Evolutionary conservation across 2,113 vertebrate genomes (phyloP).

Genomic region (Rattus rattus): DNA sequence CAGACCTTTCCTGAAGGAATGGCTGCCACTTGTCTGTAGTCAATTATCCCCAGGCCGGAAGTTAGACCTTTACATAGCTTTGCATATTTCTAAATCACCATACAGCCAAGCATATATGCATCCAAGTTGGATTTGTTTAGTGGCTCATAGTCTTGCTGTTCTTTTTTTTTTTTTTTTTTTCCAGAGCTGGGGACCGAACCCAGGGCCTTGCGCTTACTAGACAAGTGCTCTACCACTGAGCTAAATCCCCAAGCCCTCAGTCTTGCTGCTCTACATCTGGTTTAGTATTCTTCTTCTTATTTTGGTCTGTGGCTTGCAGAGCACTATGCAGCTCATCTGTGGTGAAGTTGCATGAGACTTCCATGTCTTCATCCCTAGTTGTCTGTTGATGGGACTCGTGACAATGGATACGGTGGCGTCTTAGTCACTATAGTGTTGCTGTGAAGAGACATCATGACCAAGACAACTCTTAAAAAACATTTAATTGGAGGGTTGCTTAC

Average conservation of each 20-base stretch:
- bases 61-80: background rate
- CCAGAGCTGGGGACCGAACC: too few species aligned
- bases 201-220: too few species aligned
- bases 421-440: background rate
- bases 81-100: background rate
- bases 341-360: background rate
- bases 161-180: too few species aligned
- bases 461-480: background rate
- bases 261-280: background rate
- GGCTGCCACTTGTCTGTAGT: background rate
- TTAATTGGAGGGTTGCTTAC: background rate
- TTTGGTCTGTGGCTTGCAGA: background rate
- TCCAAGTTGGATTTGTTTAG: constrained; percentile 3
- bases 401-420: background rate
- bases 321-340: background rate
- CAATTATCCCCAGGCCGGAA: background rate
- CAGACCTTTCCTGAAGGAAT: background rate
- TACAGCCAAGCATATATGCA: background rate
- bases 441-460: background rate
- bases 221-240: too few species aligned
- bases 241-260: too few species aligned
- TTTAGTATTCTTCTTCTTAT: background rate
- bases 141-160: background rate
- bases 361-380: too few species aligned
- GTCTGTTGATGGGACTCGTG: background rate